Evolutionary conservation across 2,888 invertebrate genomes (phyloP).

Genomic region (Pristionchus mayeri): DNA sequence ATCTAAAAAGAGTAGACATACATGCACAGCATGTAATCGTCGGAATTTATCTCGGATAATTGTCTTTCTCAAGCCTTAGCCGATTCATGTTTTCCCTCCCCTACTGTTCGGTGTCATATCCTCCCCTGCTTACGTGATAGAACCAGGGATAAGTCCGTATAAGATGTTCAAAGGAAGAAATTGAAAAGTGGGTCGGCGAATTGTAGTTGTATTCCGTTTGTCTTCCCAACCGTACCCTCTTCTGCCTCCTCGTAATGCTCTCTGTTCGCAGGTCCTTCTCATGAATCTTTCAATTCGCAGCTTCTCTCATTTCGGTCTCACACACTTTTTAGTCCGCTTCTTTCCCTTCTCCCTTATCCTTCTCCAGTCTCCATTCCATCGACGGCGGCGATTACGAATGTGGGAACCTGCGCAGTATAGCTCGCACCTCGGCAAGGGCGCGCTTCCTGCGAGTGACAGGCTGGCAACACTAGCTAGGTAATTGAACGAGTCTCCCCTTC

Average conservation of each 20-base stretch:
- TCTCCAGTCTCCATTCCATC: slow-evolving; percentile 17
- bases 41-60: too few relatives aligned
- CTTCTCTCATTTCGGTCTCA: background rate
- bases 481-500: background rate
- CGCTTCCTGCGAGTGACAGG: background rate
- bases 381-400: slow-evolving; percentile 17
- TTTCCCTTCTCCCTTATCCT: slow-evolving; percentile 23
- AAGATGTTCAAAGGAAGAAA: too few relatives aligned
- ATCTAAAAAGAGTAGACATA: too few relatives aligned
- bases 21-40: too few relatives aligned
- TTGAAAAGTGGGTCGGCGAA: too few relatives aligned
- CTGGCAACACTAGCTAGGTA: background rate
- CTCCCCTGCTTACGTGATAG: too few relatives aligned
- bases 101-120: background rate
- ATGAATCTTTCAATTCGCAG: slow-evolving; percentile 43
- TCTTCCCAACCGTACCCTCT: background rate
- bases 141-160: too few relatives aligned
- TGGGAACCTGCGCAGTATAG: background rate
- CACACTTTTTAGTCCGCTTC: background rate
- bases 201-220: too few relatives aligned
- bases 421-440: background rate
- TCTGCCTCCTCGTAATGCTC: background rate
- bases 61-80: too few relatives aligned
- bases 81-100: background rate
- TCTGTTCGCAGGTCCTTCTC: slow-evolving; percentile 22